phyloP scores from a whole-genome alignment of 2,888 invertebrate species.

The Serripes groenlandicus region DNA sequence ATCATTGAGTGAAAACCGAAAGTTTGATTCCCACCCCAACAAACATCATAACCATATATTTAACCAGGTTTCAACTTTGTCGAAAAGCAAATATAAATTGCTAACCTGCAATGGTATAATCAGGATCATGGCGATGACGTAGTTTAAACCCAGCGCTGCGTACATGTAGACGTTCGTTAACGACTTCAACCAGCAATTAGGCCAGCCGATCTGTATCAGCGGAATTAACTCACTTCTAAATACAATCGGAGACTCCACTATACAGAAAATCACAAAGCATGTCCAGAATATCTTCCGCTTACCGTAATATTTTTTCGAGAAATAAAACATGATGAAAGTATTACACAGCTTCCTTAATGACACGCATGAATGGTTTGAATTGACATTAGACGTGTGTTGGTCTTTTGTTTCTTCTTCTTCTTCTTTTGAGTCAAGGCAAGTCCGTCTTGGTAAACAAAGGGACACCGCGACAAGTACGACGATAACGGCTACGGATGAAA shows the following conservation, averaged over 20 bases:
- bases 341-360: neutral
- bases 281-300: constrained; percentile 20
- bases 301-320: neutral
- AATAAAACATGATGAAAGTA: constrained; percentile 18
- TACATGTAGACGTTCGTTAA: constrained; percentile 4
- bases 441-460: neutral
- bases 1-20: too few species aligned
- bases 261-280: constrained; percentile 22
- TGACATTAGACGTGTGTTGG: neutral
- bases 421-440: neutral
- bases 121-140: constrained; percentile 22
- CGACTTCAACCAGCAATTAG: constrained; percentile 6
- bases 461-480: neutral
- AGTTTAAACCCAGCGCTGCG: constrained; percentile 3
- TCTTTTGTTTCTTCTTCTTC: neutral
- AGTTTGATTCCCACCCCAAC: too few species aligned
- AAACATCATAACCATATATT: too few species aligned
- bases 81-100: too few species aligned
- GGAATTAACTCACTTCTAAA: constrained; percentile 28
- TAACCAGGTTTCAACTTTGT: too few species aligned
- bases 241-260: constrained; percentile 28
- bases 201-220: constrained; percentile 30
- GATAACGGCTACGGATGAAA: neutral
- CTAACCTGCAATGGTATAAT: constrained; percentile 15
- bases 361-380: neutral